A percentile compares a stretch with the other conserved stretches of the same genome.
phyloP scores from a whole-genome alignment of 2,113 vertebrate species.

The Tursiops truncatus region DNA sequence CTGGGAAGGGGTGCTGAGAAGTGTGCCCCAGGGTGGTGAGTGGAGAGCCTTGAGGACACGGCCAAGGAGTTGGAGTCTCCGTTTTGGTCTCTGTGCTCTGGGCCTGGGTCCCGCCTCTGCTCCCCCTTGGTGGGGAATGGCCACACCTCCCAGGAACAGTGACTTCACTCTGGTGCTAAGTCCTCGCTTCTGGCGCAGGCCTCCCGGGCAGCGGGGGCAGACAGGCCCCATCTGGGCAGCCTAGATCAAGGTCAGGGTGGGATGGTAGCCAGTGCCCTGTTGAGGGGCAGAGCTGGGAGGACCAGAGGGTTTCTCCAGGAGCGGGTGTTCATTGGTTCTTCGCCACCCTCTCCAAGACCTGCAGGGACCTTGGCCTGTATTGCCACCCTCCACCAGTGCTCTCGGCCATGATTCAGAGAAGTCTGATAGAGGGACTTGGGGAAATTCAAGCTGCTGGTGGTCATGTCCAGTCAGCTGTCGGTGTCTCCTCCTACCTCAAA shows the following conservation, averaged over 20 bases:
- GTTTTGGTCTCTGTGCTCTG: background rate
- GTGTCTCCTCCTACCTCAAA: background rate
- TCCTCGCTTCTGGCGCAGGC: background rate
- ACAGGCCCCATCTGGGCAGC: background rate
- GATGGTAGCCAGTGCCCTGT: rapidly evolving
- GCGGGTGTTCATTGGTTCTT: rapidly evolving
- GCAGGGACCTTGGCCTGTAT: background rate
- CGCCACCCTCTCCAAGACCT: background rate
- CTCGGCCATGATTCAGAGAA: background rate
- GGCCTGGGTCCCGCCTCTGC: background rate
- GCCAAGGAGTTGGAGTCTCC: background rate
- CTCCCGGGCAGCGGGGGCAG: background rate
- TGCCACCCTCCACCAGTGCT: background rate
- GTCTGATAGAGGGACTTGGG: background rate
- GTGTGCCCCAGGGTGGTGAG: rapidly evolving
- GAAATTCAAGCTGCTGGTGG: background rate
- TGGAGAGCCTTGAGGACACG: background rate
- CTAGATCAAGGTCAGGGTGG: background rate
- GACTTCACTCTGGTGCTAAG: too few species aligned
- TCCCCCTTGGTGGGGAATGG: background rate
- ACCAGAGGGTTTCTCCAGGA: background rate
- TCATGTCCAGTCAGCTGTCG: background rate
- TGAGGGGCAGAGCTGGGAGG: background rate
- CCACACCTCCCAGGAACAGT: background rate
- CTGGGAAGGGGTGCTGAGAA: background rate